Percentiles rank a stretch among this genome's conserved stretches.
phyloP scores from a whole-genome alignment of 2,797 vertebrate genomes.

The Danio choprae region DNA sequence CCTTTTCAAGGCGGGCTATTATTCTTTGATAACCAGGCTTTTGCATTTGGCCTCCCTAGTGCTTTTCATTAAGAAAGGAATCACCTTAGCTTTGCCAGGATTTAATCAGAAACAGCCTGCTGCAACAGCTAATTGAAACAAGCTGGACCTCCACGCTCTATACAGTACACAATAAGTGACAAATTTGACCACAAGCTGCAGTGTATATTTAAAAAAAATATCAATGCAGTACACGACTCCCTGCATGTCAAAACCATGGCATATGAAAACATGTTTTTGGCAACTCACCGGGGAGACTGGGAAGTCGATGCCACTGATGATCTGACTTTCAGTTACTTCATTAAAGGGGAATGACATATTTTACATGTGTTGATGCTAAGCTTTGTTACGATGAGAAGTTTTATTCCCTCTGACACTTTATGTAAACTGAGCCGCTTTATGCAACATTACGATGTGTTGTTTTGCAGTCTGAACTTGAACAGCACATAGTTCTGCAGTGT shows the following conservation, averaged over 20 bases:
- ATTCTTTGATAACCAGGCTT: slow-evolving; percentile 68
- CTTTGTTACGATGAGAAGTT: not conserved
- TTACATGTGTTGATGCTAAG: slow-evolving; percentile 7
- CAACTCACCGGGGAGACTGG: slow-evolving; percentile 17
- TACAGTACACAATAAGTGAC: slow-evolving; percentile 62
- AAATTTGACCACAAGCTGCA: slow-evolving; percentile 56
- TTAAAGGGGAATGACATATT: not conserved
- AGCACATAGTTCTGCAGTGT: slow-evolving; percentile 16
- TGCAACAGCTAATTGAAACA: slow-evolving; percentile 65
- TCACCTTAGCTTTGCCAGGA: slow-evolving; percentile 68
- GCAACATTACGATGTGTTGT: slow-evolving; percentile 17
- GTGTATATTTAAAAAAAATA: slow-evolving; percentile 47
- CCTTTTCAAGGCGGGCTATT: slow-evolving; percentile 62
- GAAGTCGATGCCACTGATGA: slow-evolving; percentile 33
- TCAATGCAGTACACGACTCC: slow-evolving; percentile 32
- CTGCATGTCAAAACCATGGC: slow-evolving; percentile 47
- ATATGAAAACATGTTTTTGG: slow-evolving; percentile 43
- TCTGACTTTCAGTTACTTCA: slow-evolving; percentile 24
- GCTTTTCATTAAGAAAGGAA: slow-evolving; percentile 70
- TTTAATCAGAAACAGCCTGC: slow-evolving; percentile 66
- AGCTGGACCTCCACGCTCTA: slow-evolving; percentile 67
- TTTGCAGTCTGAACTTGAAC: slow-evolving; percentile 48
- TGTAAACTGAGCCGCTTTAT: slow-evolving; percentile 24
- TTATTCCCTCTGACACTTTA: not conserved
- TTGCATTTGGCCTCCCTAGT: slow-evolving; percentile 62